phyloP scores from a whole-genome alignment of 1,140 invertebrate species.

The Phymorhynchus buccinoides region DNA sequence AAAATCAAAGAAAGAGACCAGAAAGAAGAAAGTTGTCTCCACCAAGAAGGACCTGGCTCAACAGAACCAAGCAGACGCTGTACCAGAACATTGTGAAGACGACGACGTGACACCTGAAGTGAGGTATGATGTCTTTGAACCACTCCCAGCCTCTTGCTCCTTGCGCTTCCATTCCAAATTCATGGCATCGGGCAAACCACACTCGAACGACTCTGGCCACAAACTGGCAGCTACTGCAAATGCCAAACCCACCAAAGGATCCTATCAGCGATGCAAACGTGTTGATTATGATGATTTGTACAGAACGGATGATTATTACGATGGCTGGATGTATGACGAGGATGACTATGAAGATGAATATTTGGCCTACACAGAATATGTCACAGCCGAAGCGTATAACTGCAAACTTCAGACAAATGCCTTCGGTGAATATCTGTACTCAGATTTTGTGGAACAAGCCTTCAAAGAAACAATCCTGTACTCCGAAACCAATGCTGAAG shows the following conservation, averaged over 20 bases:
- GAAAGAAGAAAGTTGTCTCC: constrained; percentile 9
- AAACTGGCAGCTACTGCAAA: background rate
- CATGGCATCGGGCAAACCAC: background rate
- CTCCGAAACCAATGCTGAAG: background rate
- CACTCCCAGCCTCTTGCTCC: background rate
- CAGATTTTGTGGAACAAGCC: background rate
- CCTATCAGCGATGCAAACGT: background rate
- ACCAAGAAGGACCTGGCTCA: background rate
- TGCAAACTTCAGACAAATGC: too few species aligned
- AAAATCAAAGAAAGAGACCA: background rate
- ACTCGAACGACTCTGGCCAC: background rate
- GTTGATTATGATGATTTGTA: background rate
- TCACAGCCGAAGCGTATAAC: background rate
- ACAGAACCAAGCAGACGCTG: background rate
- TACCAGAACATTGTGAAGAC: background rate
- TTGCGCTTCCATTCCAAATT: constrained; percentile 17
- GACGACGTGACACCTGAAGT: background rate
- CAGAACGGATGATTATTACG: background rate
- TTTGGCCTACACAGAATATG: background rate
- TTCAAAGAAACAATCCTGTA: background rate
- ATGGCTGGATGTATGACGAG: background rate
- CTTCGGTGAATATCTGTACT: background rate
- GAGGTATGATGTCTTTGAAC: constrained; percentile 17
- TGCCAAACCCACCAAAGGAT: background rate
- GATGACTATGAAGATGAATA: background rate